Conservation (phyloP, 2,113 vertebrate species). For the Poeciliopsis retropinna region DNA sequence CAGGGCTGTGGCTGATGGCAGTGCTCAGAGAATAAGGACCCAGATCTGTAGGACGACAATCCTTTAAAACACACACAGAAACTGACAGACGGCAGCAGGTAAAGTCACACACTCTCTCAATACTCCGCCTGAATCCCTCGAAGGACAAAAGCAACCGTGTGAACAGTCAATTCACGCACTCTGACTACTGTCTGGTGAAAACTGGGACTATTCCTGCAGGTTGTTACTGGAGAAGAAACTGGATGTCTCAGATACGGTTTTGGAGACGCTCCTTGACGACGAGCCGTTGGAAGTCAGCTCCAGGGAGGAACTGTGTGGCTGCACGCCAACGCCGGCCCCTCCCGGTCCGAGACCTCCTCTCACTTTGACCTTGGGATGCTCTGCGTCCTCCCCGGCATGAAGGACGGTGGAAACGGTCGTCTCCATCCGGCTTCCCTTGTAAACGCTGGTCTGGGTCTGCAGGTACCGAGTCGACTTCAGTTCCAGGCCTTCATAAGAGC, state of each 20-base stretch:
- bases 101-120: conserved; percentile 30
- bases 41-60: conserved; percentile 1
- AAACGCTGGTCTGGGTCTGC: conserved; percentile 92
- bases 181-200: conserved; percentile 1
- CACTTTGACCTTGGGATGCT: conserved; percentile 69
- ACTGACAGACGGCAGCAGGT: conserved; percentile 25
- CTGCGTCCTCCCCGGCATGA: conserved; percentile 72
- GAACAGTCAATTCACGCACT: conserved; percentile 29
- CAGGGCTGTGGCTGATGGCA: neutral
- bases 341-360: conserved; percentile 1
- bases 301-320: conserved; percentile 78
- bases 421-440: conserved; percentile 92
- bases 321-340: neutral
- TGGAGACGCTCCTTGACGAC: conserved; percentile 89
- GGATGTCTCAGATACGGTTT: conserved; percentile 87
- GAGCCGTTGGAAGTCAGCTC: conserved; percentile 90
- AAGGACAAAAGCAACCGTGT: conserved; percentile 11
- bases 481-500: conserved; percentile 90
- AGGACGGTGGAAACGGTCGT: conserved; percentile 84
- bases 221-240: conserved; percentile 92
- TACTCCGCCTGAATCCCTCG: conserved; percentile 13
- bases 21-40: conserved; percentile 13
- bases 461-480: conserved; percentile 91
- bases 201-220: conserved; percentile 70
- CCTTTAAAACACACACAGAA: neutral